Percentiles rank a stretch among this genome's conserved stretches.
phyloP scores from a whole-genome alignment of 2,113 vertebrate genomes.

The Alectura lathami region DNA sequence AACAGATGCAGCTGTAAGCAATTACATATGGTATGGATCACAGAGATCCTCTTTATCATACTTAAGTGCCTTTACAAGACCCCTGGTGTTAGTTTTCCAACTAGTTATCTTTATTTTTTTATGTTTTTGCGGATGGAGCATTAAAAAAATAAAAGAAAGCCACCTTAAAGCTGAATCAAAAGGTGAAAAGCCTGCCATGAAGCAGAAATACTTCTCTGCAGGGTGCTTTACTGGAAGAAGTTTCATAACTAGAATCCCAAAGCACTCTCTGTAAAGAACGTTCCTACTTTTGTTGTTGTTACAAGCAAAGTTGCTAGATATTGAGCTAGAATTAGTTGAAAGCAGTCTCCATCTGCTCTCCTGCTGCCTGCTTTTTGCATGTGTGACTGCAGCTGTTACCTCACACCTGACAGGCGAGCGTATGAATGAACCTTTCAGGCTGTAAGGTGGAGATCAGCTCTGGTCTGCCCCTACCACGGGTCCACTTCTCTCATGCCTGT shows the following conservation, averaged over 20 bases:
- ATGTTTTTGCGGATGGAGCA: not conserved
- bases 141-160: not conserved
- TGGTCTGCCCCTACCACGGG: not conserved
- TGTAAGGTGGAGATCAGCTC: not conserved
- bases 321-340: not conserved
- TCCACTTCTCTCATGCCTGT: rapidly evolving
- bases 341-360: not conserved
- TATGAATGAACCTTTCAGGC: rapidly evolving
- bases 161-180: slow-evolving; percentile 13
- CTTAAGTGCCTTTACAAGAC: not conserved
- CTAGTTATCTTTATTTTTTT: not conserved
- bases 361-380: not conserved
- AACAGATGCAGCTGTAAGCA: slow-evolving; percentile 49
- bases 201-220: not conserved
- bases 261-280: not conserved
- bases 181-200: not conserved
- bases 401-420: not conserved
- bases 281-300: not conserved
- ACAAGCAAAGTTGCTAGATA: not conserved
- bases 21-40: slow-evolving; percentile 38
- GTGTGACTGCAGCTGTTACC: not conserved
- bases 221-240: not conserved
- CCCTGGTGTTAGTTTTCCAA: not conserved
- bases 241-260: not conserved
- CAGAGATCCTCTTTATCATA: slow-evolving; percentile 6